Percentiles rank a stretch among this genome's conserved stretches.
These are phyloP conservation scores for Mechanitis mazaeus DNA, from an alignment of 2,888 invertebrate species.

Conservation along the genomic window DNA sequence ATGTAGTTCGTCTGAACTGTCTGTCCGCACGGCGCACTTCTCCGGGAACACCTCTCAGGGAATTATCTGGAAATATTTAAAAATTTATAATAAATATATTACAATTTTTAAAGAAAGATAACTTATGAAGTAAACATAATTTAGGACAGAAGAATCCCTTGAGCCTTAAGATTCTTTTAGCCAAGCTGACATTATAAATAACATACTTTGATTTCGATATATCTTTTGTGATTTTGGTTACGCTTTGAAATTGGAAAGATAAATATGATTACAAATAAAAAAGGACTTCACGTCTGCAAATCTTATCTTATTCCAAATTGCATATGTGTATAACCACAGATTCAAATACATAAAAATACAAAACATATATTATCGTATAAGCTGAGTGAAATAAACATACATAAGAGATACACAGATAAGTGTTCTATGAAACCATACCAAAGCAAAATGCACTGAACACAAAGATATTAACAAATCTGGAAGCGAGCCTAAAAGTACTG, in stretches of 20 bases:
- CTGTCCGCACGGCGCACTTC: constrained; percentile 65
- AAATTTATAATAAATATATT: constrained; percentile 3
- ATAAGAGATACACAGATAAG: not conserved
- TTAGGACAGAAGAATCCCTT: constrained; percentile 2
- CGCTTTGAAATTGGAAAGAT: too few relatives aligned
- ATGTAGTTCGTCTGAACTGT: constrained; percentile 64
- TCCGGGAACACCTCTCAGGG: constrained; percentile 69
- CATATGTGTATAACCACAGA: too few relatives aligned
- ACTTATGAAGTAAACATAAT: constrained; percentile 6
- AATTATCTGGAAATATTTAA: constrained; percentile 61
- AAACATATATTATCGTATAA: constrained; percentile 1
- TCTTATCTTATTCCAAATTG: too few relatives aligned
- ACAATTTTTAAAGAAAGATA: constrained; percentile 3
- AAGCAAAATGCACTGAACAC: constrained; percentile 33
- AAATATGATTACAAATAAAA: too few relatives aligned
- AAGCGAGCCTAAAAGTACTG: constrained; percentile 63
- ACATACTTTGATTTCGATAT: too few relatives aligned
- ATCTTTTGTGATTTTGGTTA: too few relatives aligned
- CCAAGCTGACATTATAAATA: too few relatives aligned
- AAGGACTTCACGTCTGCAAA: too few relatives aligned
- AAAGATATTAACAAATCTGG: constrained; percentile 41
- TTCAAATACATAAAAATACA: not conserved
- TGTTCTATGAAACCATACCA: constrained; percentile 10
- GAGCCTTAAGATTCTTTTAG: not conserved
- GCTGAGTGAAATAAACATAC: not conserved